phyloP scores from a whole-genome alignment of 2,797 vertebrate species.

The Poecilia gillii region DNA sequence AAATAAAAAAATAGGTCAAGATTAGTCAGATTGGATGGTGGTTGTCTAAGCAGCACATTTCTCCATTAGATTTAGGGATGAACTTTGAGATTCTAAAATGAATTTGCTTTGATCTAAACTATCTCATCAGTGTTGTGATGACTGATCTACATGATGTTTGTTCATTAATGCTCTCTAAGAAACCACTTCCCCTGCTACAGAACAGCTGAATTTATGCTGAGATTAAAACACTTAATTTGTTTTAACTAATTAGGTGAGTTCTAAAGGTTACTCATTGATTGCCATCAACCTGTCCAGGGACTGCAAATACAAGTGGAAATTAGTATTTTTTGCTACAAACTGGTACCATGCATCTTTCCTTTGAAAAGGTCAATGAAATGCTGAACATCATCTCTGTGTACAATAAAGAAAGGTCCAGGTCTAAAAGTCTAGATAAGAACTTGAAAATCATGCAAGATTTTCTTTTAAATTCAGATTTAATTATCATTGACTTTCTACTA shows the following conservation, averaged over 20 bases:
- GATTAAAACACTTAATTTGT: neutral
- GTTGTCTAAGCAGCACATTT: neutral
- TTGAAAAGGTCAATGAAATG: neutral
- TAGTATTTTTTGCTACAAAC: neutral
- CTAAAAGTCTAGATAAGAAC: neutral
- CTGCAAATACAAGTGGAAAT: neutral
- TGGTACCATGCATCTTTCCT: neutral
- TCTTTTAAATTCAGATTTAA: neutral
- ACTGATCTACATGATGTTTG: neutral
- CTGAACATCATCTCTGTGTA: neutral
- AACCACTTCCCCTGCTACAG: neutral
- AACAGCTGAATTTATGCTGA: neutral
- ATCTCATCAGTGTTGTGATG: neutral
- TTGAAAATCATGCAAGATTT: neutral
- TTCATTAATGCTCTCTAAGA: neutral
- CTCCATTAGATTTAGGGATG: neutral
- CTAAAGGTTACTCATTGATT: neutral
- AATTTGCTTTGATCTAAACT: neutral
- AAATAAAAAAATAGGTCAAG: neutral
- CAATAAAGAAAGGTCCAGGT: neutral
- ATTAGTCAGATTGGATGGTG: neutral
- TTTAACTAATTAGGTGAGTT: neutral
- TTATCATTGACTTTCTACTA: neutral
- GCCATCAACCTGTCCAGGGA: neutral
- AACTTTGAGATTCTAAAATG: neutral